Conservation (phyloP, 2,797 vertebrate genomes). For the Ctenopoma multispine region DNA sequence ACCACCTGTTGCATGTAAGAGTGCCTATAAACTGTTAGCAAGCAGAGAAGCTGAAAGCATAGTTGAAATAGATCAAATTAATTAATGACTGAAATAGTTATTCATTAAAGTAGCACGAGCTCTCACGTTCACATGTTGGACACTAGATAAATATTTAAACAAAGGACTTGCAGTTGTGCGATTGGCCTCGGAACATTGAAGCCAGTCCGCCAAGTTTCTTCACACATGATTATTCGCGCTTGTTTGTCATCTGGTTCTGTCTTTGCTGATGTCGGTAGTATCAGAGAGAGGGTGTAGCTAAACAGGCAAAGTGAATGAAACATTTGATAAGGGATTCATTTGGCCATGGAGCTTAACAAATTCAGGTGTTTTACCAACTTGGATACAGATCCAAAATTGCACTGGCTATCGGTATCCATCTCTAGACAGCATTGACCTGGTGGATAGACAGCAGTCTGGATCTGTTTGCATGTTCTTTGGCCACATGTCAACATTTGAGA, state of each 20-base stretch:
- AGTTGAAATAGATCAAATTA: too few relatives aligned
- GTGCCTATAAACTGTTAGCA: too few relatives aligned
- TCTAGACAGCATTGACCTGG: conserved; percentile 90
- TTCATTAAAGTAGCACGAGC: too few relatives aligned
- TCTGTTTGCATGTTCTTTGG: conserved; percentile 96
- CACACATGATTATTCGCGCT: background rate
- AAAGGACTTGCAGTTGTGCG: too few relatives aligned
- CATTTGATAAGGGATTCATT: background rate
- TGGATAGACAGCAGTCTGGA: conserved; percentile 92
- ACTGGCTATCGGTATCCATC: background rate
- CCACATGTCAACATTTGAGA: conserved; percentile 96
- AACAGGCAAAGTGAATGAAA: background rate
- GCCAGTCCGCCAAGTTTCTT: too few relatives aligned
- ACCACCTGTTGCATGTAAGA: too few relatives aligned
- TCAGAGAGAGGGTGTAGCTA: background rate
- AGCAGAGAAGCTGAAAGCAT: too few relatives aligned
- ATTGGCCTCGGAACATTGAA: too few relatives aligned
- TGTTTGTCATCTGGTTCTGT: background rate
- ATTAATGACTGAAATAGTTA: too few relatives aligned
- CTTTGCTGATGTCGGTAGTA: background rate
- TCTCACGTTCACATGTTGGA: too few relatives aligned
- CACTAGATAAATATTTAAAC: too few relatives aligned
- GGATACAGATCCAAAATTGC: background rate
- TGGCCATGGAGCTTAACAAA: background rate
- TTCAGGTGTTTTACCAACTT: background rate